Conservation (phyloP, 2,888 invertebrate genomes). For the Drosophila prolongata region DNA sequence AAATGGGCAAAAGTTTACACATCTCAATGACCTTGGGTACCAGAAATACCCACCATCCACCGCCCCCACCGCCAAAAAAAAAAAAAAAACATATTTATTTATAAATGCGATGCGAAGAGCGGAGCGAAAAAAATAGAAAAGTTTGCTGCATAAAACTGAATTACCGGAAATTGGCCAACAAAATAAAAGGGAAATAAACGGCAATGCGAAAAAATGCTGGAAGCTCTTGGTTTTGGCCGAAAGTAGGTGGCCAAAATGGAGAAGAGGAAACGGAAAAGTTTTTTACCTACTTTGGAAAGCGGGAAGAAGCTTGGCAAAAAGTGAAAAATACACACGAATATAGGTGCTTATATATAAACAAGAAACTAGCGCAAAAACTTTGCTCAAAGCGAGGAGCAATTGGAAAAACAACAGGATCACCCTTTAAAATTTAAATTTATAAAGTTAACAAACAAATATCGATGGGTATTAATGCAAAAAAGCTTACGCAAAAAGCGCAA, state of each 20-base stretch:
- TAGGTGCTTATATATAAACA: conserved; percentile 29
- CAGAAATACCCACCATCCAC: conserved; percentile 3
- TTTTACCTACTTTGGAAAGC: conserved; percentile 72
- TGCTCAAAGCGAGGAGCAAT: conserved; percentile 13
- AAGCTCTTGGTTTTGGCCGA: conserved; percentile 21
- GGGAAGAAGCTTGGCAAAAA: conserved; percentile 24
- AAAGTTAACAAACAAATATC: background rate
- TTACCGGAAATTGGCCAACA: conserved; percentile 81
- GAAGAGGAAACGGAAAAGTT: conserved; percentile 48
- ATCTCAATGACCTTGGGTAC: conserved; percentile 44
- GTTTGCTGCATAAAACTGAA: conserved; percentile 81
- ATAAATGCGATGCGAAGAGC: conserved; percentile 58
- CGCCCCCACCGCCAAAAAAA: background rate
- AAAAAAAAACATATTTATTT: conserved; percentile 68
- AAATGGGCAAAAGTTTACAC: conserved; percentile 46
- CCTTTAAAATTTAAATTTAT: conserved; percentile 1
- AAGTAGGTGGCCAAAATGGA: conserved; percentile 41
- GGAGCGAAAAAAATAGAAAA: conserved; percentile 60
- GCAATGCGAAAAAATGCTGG: conserved; percentile 47
- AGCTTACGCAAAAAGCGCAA: too few relatives aligned
- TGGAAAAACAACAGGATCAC: background rate
- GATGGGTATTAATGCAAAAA: background rate
- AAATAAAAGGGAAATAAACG: conserved; percentile 53
- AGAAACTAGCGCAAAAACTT: conserved; percentile 68
- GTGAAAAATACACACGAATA: conserved; percentile 1